Conservation (phyloP, 2,113 vertebrate species). For the Scomber japonicus region DNA sequence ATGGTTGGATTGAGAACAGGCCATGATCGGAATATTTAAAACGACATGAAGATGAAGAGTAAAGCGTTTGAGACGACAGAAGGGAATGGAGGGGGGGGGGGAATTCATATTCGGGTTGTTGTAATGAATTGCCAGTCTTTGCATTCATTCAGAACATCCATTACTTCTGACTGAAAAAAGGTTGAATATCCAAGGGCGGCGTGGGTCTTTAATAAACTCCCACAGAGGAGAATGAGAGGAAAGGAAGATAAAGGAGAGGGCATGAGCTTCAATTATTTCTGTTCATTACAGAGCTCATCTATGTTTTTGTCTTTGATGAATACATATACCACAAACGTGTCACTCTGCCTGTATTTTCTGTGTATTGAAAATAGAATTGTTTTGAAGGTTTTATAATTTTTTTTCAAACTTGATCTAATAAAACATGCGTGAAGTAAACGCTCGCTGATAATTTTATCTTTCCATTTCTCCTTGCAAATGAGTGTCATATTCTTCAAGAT, state of each 20-base stretch:
- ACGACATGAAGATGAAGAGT: slow-evolving; percentile 15
- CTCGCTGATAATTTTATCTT: slow-evolving; percentile 36
- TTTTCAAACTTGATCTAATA: slow-evolving; percentile 12
- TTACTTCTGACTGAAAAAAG: slow-evolving; percentile 69
- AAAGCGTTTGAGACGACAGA: slow-evolving; percentile 21
- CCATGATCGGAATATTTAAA: slow-evolving; percentile 10
- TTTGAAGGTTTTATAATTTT: slow-evolving; percentile 43
- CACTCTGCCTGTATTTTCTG: slow-evolving; percentile 41
- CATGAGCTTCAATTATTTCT: slow-evolving; percentile 60
- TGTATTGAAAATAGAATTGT: slow-evolving; percentile 39
- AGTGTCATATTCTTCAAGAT: slow-evolving; percentile 20
- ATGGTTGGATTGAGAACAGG: neutral
- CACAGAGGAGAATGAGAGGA: slow-evolving; percentile 61
- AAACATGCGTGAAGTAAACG: slow-evolving; percentile 1
- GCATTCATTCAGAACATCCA: slow-evolving; percentile 72
- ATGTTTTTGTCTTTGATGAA: slow-evolving; percentile 36
- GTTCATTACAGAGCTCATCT: slow-evolving; percentile 53
- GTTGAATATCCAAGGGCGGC: slow-evolving; percentile 77
- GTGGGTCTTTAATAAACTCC: slow-evolving; percentile 73
- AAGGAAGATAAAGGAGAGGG: slow-evolving; percentile 62
- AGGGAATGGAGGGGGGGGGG: neutral
- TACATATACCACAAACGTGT: neutral
- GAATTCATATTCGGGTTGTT: slow-evolving; percentile 64
- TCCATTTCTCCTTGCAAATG: neutral
- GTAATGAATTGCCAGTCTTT: slow-evolving; percentile 78